Evolutionary conservation across 2,888 invertebrate species (phyloP).

Genomic region (Aricia artaxerxes): DNA sequence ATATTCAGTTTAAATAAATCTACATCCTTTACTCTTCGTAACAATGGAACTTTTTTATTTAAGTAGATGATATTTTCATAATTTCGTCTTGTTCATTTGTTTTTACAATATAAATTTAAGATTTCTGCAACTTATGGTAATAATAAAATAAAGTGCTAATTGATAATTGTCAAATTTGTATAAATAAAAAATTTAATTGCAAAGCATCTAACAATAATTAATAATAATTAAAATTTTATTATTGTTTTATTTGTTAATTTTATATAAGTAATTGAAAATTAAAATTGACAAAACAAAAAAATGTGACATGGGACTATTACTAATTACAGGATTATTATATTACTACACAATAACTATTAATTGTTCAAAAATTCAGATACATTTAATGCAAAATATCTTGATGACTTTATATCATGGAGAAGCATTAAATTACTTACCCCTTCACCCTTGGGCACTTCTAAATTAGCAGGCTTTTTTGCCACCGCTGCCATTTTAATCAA

Average conservation of each 20-base stretch:
- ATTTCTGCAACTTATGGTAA: no score
- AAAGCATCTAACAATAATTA: no score
- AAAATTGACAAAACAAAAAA: not conserved
- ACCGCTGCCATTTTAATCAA: conserved; percentile 67
- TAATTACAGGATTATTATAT: not conserved
- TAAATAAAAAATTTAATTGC: no score
- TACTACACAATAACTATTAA: not conserved
- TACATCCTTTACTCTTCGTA: no score
- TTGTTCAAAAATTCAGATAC: not conserved
- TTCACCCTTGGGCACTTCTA: conserved; percentile 50
- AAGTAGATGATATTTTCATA: no score
- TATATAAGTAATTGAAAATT: not conserved
- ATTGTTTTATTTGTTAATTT: not conserved
- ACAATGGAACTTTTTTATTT: no score
- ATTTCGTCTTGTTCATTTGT: no score
- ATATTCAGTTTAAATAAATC: no score
- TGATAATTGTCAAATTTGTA: no score
- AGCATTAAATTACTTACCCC: conserved; percentile 60
- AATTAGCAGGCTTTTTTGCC: conserved; percentile 57
- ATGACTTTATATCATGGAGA: conserved; percentile 32
- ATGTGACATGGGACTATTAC: not conserved
- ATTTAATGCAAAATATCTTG: conserved; percentile 34
- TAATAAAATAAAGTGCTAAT: no score
- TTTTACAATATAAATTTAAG: no score
- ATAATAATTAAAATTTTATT: not conserved